Evolutionary conservation across 2,888 invertebrate species (phyloP), one percentile per base, ranked within the genome.

Genomic region (Sesamia inferens): DNA sequence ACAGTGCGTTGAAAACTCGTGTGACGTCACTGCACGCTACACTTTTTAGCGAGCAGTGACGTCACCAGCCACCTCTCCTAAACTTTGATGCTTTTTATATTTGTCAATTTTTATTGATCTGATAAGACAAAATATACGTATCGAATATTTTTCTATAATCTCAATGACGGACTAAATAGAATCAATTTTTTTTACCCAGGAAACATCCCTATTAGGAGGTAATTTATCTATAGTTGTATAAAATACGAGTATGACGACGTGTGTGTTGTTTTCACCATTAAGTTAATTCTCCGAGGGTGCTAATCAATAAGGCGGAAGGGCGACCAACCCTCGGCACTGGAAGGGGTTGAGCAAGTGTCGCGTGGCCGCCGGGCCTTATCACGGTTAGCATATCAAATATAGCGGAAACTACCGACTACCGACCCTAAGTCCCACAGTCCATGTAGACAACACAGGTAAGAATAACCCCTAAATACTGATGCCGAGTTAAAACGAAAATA

Each of bases 271-370:
- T 92, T 90, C 87, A 88, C 86, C 88, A 91, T 91, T 90, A 90
- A 87, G 90, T 88, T 90, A 90, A 93, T 93, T 91, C 90, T 89
- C 90, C 88, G 87, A 91, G 92, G 93, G 92, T 89, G 92, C 89
- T 94, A 95, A 96, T 95, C 96, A 95, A 96, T 96, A 95, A 94
- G 93, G 93, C 93, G 93, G 93, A 93, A 95, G 95, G 95, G 95
- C 93, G 92, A 92, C 90, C 92, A 91, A 93, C 94, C 95, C 94
- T 92, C 91, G 85, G 86, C 88, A 89, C 88, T 92, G 86, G 88
- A 94, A 95, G 95, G 95, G 95, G 95, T 94, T 94, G 93, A 91
- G 89, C 91, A 93, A 93, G 94, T 95, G 95, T 94, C 94, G 95
- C 93, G 94, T 94, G 94, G 94, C 90, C 91, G 90, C 87, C 88